Evolutionary conservation across 1,140 invertebrate species (phyloP).

Genomic region (Tenebrio molitor): DNA sequence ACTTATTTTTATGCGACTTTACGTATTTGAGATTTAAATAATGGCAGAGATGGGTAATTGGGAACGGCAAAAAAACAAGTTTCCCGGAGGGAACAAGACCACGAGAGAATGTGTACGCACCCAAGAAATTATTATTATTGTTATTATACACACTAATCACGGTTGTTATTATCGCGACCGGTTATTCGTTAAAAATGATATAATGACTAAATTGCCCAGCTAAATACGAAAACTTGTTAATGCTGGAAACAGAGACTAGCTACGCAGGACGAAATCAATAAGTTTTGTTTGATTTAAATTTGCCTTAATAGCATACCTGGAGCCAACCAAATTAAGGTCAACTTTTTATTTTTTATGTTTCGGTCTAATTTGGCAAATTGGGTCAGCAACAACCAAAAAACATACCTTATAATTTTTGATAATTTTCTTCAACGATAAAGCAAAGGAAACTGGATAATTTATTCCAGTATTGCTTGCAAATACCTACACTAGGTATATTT

Average conservation of each 20-base stretch:
- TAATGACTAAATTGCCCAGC: slow-evolving; percentile 28
- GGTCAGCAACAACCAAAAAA: too few species aligned
- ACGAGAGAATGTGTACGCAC: slow-evolving; percentile 9
- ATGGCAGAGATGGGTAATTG: background rate
- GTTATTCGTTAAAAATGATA: slow-evolving; percentile 37
- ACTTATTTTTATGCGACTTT: slow-evolving; percentile 14
- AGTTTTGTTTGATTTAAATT: background rate
- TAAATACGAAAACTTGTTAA: slow-evolving; percentile 16
- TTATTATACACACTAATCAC: slow-evolving; percentile 35
- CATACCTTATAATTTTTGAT: too few species aligned
- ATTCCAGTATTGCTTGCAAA: too few species aligned
- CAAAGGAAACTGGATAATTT: too few species aligned
- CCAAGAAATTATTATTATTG: slow-evolving; percentile 26
- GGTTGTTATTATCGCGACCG: slow-evolving; percentile 31
- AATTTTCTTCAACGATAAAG: too few species aligned
- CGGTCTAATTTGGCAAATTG: too few species aligned
- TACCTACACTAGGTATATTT: too few species aligned
- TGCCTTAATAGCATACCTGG: background rate
- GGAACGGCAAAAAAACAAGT: background rate
- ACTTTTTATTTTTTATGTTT: too few species aligned
- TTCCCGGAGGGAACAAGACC: background rate
- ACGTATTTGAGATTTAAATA: slow-evolving; percentile 12
- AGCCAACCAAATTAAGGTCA: too few species aligned
- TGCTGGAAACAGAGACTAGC: background rate
- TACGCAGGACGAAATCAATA: background rate